These are phyloP conservation scores for Kryptolebias ocellatus DNA, from an alignment of 2,797 vertebrate species.

Conservation along the genomic window DNA sequence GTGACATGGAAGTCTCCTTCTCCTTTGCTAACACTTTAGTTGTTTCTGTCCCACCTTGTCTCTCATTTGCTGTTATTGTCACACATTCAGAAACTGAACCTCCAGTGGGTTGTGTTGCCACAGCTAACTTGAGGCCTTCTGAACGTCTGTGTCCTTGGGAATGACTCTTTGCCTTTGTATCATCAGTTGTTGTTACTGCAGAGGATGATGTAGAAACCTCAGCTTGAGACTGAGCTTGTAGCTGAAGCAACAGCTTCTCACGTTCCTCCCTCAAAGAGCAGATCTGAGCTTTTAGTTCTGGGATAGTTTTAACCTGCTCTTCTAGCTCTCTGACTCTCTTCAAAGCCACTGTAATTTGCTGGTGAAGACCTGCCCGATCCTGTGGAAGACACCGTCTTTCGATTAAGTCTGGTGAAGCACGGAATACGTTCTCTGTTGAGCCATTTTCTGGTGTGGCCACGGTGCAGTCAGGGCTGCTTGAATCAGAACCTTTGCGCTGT, in stretches of 20 bases:
- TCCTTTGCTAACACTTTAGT: slow-evolving; percentile 36
- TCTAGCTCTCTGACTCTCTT: slow-evolving; percentile 83
- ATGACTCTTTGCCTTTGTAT: slow-evolving; percentile 27
- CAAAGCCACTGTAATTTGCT: slow-evolving; percentile 81
- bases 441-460: slow-evolving; percentile 63
- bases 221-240: slow-evolving; percentile 73
- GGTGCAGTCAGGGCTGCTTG: slow-evolving; percentile 67
- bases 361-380: slow-evolving; percentile 75
- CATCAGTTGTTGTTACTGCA: slow-evolving; percentile 19
- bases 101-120: slow-evolving; percentile 45
- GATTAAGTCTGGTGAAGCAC: slow-evolving; percentile 64
- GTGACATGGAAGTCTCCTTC: slow-evolving; percentile 22
- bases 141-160: slow-evolving; percentile 45
- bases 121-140: slow-evolving; percentile 57
- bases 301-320: slow-evolving; percentile 81
- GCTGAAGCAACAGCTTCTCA: slow-evolving; percentile 63
- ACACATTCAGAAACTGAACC: slow-evolving; percentile 34
- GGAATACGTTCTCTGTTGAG: slow-evolving; percentile 76
- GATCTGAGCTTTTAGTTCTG: slow-evolving; percentile 81
- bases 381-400: slow-evolving; percentile 52
- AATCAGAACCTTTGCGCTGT: slow-evolving; percentile 80
- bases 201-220: slow-evolving; percentile 43
- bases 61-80: slow-evolving; percentile 34
- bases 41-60: slow-evolving; percentile 32
- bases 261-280: slow-evolving; percentile 76